Evolutionary conservation across 2,797 vertebrate species (phyloP), one percentile per base, ranked within the genome.

Genomic region (Sebastes dallii): DNA sequence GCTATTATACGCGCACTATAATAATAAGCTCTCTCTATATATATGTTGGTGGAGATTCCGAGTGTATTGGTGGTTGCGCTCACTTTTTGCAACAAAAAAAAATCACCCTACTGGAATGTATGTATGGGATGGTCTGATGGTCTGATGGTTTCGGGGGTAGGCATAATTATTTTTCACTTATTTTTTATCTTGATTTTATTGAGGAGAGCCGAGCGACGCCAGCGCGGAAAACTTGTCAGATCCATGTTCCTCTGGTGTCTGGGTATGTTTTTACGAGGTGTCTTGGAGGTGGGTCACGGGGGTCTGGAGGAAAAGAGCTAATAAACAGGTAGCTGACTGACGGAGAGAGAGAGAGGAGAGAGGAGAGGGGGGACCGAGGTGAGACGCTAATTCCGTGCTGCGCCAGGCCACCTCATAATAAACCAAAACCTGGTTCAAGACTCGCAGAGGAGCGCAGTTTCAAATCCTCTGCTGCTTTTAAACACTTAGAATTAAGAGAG

Each of bases 121-220:
- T 94, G 39, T 16, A 39, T 39, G 94, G 93, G 94, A 39, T 39
- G 36, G 36, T 39, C 36, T 39, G 39, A 94, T 94, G 95, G 92
- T 95, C 94, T 94, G 94, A 93, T 95, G 95, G 86, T 94, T 93
- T 90, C 36, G 36, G 39, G 94, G 95, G 94, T 93, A 95, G 95
- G 94, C 94, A 94, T 94, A 93, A 96, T 96, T 96, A 97, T 97
- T 98, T 98, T 98, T 97, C 96, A 94, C 95, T 96, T 96, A 97
- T 97, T 98, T 98, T 97, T 98, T 97, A 96, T 96, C 96, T 93
- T 96, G 97, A 98, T 98, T 98, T 98, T 98, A 97, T 97, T 98
- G 94, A 95, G 93, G 95, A 91, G 95, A 94, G 92, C 94, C 82
- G 78, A 91, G 93, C 86, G 83, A 89, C 60, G 90, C 93, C 88